These are phyloP conservation scores for Hedya salicella DNA, from an alignment of 2,888 invertebrate genomes.

Conservation along the genomic window DNA sequence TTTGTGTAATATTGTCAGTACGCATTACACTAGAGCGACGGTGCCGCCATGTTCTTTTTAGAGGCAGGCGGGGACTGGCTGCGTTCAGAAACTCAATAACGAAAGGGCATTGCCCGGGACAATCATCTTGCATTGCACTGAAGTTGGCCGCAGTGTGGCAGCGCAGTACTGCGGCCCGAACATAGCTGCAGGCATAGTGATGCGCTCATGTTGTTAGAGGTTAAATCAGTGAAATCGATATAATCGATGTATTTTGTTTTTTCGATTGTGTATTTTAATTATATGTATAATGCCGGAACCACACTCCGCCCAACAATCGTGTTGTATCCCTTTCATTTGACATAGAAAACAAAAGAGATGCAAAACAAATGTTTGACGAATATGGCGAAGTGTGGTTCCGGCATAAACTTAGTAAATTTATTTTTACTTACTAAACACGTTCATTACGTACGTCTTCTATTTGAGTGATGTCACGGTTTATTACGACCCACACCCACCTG, in stretches of 20 bases:
- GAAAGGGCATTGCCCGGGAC: slow-evolving; percentile 80
- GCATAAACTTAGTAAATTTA: no score
- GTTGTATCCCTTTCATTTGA: no score
- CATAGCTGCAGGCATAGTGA: slow-evolving; percentile 19
- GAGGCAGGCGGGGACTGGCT: slow-evolving; percentile 59
- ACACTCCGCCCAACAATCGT: no score
- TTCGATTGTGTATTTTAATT: slow-evolving; percentile 22
- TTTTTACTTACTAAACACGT: no score
- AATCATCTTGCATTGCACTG: slow-evolving; percentile 54
- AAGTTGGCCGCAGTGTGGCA: slow-evolving; percentile 54
- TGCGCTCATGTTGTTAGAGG: slow-evolving; percentile 20
- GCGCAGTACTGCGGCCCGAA: slow-evolving; percentile 33
- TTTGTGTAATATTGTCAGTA: slow-evolving; percentile 59
- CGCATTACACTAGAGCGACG: slow-evolving; percentile 54
- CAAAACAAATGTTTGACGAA: no score
- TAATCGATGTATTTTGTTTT: slow-evolving; percentile 27
- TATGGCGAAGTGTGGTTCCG: no score
- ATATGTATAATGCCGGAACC: no score
- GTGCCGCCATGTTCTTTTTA: slow-evolving; percentile 74
- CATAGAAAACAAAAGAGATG: no score
- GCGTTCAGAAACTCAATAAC: slow-evolving; percentile 77
- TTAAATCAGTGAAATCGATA: slow-evolving; percentile 27
- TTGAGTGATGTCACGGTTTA: no score
- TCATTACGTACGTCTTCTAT: no score
- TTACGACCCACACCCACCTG: no score